These are phyloP conservation scores for Mongoloraphidia duomilia DNA, from an alignment of 2,888 invertebrate genomes.

Conservation along the genomic window DNA sequence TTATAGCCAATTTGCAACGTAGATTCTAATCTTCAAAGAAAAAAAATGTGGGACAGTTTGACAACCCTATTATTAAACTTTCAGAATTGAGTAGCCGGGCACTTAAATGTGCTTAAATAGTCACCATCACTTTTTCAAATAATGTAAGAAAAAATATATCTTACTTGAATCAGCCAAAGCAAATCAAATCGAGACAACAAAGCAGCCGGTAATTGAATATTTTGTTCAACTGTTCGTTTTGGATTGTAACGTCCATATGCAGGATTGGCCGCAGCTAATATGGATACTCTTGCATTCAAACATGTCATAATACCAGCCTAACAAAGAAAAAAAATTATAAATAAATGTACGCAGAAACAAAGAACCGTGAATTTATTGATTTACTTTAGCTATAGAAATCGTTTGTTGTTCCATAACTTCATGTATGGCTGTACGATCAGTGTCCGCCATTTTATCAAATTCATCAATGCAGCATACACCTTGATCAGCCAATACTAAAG, in stretches of 20 bases:
- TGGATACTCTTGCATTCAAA: conserved; percentile 92
- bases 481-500: conserved; percentile 89
- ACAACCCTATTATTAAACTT: too few species aligned
- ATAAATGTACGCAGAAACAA: conserved; percentile 1
- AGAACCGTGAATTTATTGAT: conserved; percentile 3
- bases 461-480: conserved; percentile 99
- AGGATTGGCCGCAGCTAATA: conserved; percentile 97
- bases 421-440: conserved; percentile 88
- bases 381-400: conserved; percentile 92
- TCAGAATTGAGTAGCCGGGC: too few species aligned
- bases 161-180: conserved; percentile 77
- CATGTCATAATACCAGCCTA: conserved; percentile 97
- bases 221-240: conserved; percentile 87
- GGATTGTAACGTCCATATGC: conserved; percentile 97
- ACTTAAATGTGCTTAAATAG: too few species aligned
- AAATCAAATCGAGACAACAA: conserved; percentile 91
- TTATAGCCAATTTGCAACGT: too few species aligned
- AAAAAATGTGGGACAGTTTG: too few species aligned
- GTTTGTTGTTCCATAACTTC: conserved; percentile 99
- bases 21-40: too few species aligned
- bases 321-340: conserved; percentile 7
- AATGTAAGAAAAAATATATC: background rate
- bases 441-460: conserved; percentile 98
- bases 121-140: too few species aligned
- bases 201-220: conserved; percentile 95